Evolutionary conservation across 2,888 invertebrate species (phyloP), one percentile per base, ranked within the genome.

Genomic region (Cyclophora albipunctata): DNA sequence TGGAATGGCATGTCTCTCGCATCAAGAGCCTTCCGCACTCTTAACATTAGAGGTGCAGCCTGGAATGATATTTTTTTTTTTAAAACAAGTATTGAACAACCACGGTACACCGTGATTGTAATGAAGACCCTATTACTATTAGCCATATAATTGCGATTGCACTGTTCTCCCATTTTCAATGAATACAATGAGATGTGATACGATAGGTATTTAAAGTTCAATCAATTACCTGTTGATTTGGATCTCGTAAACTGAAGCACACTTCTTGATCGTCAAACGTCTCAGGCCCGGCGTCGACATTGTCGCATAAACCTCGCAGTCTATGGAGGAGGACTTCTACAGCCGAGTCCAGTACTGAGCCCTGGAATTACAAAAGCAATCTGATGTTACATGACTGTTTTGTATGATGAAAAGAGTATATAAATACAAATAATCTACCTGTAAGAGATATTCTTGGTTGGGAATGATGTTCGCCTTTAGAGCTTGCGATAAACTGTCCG

Each of bases 231-330:
- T 86, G 85, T 67, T 90, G 91, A 63, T 91, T 91, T 6, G 91
- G 91, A 54, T 92, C 92, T 58, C 95, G 88, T 53, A 96, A 90
- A 55, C 94, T 94, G 65, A 96, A 95, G 75, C 95, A 97, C 72
- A 97, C 93, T 90, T 98, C 98, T 74, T 97, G 95, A 76, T 98
- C 98, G 70, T 96, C 93, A 78, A 98, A 98, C 0, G 94, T 93
- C 78, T 98, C 98, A 0, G 96, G 96, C 3, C 95, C 95, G 48
- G 93, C 93, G 69, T 97, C 96, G 2, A 96, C 95, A 84, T 96
- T 96, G 69, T 98, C 98, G 78, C 98, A 98, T 4, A 98, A 89
- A 2, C 98, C 98, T 63, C 97, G 91, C 7, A 98, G 85, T 57
- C 97, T 90, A 73, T 98, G 97, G 7, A 98, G 87, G 35, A 98